phyloP scores from a whole-genome alignment of 1,140 invertebrate species.

The Solenopsis invicta region DNA sequence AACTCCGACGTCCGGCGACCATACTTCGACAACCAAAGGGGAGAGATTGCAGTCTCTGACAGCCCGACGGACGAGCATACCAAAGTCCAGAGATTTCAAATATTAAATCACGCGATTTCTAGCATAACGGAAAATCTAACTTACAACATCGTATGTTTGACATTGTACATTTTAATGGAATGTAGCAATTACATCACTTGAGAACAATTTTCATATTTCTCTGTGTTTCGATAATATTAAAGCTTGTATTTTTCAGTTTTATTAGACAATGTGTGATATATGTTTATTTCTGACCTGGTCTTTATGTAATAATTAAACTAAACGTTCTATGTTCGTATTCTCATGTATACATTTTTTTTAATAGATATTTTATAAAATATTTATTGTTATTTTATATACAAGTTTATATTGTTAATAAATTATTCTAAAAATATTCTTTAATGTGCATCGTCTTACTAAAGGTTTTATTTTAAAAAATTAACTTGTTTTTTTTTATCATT shows the following conservation, averaged over 20 bases:
- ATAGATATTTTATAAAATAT: background rate
- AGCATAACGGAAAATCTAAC: background rate
- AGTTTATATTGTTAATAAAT: background rate
- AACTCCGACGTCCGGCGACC: slow-evolving; percentile 78
- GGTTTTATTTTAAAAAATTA: background rate
- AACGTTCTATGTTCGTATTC: background rate
- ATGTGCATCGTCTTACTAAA: background rate
- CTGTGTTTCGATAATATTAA: background rate
- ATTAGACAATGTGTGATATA: too few species aligned
- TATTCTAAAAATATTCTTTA: background rate
- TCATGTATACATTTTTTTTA: background rate
- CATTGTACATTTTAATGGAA: background rate
- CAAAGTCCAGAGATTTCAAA: slow-evolving; percentile 70
- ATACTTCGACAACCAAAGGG: slow-evolving; percentile 79
- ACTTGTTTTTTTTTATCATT: background rate
- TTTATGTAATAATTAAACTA: background rate
- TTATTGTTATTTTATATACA: background rate
- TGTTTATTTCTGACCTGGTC: background rate
- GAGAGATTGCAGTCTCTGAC: slow-evolving; percentile 82
- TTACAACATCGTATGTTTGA: background rate
- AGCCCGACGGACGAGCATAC: slow-evolving; percentile 82
- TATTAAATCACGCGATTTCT: slow-evolving; percentile 60
- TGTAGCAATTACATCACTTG: background rate
- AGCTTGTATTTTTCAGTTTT: background rate
- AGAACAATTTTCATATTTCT: background rate